Evolutionary conservation across 2,113 vertebrate genomes (phyloP).

Genomic region (Phylloscopus trochilus): DNA sequence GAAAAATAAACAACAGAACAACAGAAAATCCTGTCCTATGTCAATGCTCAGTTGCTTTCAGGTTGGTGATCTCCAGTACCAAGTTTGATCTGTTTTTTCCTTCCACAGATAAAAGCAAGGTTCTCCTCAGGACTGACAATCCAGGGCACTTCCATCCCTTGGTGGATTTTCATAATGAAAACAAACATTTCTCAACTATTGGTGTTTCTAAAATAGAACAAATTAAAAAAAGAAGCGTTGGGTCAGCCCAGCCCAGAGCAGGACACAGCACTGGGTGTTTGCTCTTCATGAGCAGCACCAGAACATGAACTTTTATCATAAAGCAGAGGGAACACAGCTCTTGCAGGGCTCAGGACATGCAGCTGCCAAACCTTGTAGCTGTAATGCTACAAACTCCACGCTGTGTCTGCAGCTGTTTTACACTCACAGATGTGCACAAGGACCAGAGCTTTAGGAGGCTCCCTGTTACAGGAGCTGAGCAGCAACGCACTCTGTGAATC

Average conservation of each 20-base stretch:
- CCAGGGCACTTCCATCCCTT: background rate
- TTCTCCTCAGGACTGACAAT: background rate
- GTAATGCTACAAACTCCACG: background rate
- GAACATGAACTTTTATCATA: background rate
- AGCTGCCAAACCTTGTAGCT: background rate
- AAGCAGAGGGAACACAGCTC: background rate
- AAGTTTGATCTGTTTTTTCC: background rate
- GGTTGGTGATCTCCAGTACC: background rate
- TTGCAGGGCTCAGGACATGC: background rate
- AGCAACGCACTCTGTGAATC: background rate
- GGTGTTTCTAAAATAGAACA: background rate
- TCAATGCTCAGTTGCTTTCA: background rate
- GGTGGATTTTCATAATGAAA: background rate
- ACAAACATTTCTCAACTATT: background rate
- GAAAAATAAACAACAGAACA: background rate
- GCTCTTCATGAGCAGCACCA: background rate
- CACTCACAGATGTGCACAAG: background rate
- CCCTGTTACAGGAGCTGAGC: background rate
- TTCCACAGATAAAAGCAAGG: background rate
- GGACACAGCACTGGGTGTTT: accelerated
- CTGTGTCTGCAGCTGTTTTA: background rate
- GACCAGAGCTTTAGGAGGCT: background rate
- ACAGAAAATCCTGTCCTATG: background rate
- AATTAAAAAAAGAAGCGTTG: background rate
- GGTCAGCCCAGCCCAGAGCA: background rate